Evolutionary conservation across 1,140 invertebrate genomes (phyloP), one percentile per base, ranked within the genome.

Genomic region (Oreohelix idahoensis): DNA sequence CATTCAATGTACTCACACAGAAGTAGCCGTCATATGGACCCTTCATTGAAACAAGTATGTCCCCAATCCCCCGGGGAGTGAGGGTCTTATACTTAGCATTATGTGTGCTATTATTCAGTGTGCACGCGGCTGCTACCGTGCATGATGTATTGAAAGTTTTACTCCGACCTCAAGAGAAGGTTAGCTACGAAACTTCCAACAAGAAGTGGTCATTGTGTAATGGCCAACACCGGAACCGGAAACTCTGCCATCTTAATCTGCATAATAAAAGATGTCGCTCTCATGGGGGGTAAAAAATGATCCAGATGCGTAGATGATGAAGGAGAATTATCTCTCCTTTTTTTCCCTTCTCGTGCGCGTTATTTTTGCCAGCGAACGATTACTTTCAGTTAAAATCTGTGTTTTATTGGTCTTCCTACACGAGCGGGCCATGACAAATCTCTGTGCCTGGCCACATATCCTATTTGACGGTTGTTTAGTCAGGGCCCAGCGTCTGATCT

Each of bases 301-400:
- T 66, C 63, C 63, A 66, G 63, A 66, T 66, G 63, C 17, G 8
- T 66, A 66, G n/a, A 32, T 35, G 63, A 66, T 66, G 63, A 32
- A 4, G n/a, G 29, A 66, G 63, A 66, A 66, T 66, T 66, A 66
- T 66, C n/a, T 66, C 29, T 66, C 20, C 29, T 13, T 5, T 32
- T 66, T 66, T 32, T 10, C 29, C 29, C 63, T 32, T 10, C 5
- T 58, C 15, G 51, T 26, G 17, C 20, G 51, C 23, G 63, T 8
- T 32, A 5, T 32, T 66, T 32, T 17, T 32, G 63, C 63, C 2
- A 66, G 29, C 63, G 29, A 66, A 35, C 63, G n/a, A 66, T 66
- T 2, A 66, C 63, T 66, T 32, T 29, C 1, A 32, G n/a, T 66
- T 66, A 35, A 66, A 66, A 66, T 66, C 63, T 29, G 63, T 66